A percentile compares a stretch with the other conserved stretches of the same genome.
Evolutionary conservation across 2,113 vertebrate genomes (phyloP).

Genomic region (Vulpes ferrilata): DNA sequence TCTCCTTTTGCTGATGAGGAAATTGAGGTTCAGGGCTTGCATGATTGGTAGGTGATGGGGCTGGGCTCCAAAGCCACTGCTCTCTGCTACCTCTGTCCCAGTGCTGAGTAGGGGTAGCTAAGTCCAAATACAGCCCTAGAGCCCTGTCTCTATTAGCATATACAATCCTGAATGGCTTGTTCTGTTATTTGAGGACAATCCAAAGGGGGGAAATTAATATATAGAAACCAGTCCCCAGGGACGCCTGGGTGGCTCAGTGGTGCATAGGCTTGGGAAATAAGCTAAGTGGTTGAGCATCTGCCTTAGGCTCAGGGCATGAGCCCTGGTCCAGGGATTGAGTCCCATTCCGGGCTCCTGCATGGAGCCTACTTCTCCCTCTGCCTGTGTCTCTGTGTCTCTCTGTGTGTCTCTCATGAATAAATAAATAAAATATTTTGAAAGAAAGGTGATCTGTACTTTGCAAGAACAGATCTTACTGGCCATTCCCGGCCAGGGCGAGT

Average conservation of each 20-base stretch:
- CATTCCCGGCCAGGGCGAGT: not conserved
- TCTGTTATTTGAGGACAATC: conserved; percentile 20
- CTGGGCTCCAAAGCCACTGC: not conserved
- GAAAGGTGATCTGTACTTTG: not conserved
- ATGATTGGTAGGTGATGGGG: not conserved
- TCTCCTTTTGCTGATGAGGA: not conserved
- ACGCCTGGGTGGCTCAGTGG: no score
- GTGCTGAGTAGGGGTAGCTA: not conserved
- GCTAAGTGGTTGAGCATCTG: no score
- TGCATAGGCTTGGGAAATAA: no score
- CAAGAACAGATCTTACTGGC: not conserved
- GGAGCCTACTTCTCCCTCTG: no score
- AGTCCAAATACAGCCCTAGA: not conserved
- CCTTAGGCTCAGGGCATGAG: no score
- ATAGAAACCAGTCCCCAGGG: not conserved
- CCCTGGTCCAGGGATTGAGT: no score
- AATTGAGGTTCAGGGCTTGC: not conserved
- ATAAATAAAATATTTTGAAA: no score
- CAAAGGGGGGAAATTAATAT: not conserved
- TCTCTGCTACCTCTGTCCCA: not conserved
- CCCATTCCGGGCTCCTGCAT: no score
- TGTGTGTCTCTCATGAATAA: no score
- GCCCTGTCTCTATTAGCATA: not conserved
- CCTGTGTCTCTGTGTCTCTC: no score
- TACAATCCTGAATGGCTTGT: not conserved